Percentiles rank a stretch among this genome's conserved stretches.
phyloP scores from a whole-genome alignment of 2,113 vertebrate species.

The Tringa solitaria region DNA sequence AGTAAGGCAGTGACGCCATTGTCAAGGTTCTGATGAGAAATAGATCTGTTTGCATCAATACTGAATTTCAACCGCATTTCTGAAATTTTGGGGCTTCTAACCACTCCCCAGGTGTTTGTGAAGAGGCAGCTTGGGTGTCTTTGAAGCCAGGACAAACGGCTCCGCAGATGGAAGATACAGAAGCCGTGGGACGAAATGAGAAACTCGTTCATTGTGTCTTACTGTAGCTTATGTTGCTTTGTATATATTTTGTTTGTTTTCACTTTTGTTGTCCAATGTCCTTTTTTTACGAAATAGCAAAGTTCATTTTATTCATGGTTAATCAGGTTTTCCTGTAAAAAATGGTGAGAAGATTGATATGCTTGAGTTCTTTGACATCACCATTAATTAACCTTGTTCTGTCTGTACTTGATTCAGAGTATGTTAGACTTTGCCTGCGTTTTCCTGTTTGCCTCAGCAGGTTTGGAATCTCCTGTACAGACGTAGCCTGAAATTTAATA shows the following conservation, averaged over 20 bases:
- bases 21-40: not conserved
- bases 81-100: not conserved
- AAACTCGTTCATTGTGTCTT: not conserved
- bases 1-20: not conserved
- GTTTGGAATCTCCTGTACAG: not conserved
- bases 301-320: not conserved
- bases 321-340: not conserved
- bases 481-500: accelerated
- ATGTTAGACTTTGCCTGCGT: not conserved
- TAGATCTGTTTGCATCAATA: too few species aligned
- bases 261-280: not conserved
- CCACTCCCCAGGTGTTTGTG: accelerated
- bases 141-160: not conserved
- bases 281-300: not conserved
- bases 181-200: not conserved
- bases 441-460: not conserved
- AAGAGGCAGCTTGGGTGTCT: not conserved
- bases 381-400: not conserved
- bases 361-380: not conserved
- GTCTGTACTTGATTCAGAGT: not conserved
- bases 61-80: not conserved
- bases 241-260: not conserved
- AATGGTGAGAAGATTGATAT: not conserved
- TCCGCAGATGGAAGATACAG: accelerated
- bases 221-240: not conserved